These are phyloP conservation scores for Menura novaehollandiae DNA, from an alignment of 2,113 vertebrate genomes.

Conservation along the genomic window DNA sequence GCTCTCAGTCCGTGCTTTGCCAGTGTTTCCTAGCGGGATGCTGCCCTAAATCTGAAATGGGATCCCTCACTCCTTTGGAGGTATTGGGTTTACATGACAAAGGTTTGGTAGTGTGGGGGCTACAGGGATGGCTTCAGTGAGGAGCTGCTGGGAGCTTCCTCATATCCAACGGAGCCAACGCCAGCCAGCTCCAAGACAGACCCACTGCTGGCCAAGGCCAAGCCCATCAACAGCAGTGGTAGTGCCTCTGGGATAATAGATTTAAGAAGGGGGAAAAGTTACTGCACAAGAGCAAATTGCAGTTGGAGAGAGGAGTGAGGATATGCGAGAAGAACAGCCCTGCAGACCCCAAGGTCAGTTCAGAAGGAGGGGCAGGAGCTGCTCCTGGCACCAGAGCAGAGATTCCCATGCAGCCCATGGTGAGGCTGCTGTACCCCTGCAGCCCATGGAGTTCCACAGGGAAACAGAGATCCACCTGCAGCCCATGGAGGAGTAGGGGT, in stretches of 20 bases:
- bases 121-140: background rate
- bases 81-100: background rate
- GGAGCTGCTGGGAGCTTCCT: background rate
- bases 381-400: rapidly evolving
- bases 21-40: background rate
- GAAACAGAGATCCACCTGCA: background rate
- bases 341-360: background rate
- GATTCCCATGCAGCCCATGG: background rate
- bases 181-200: background rate
- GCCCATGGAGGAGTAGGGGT: background rate
- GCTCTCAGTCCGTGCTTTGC: background rate
- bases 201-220: background rate
- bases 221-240: background rate
- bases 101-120: background rate
- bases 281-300: background rate
- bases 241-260: background rate
- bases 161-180: background rate
- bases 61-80: background rate
- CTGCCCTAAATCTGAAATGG: background rate
- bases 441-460: background rate
- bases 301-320: background rate
- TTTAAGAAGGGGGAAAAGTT: background rate
- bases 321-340: background rate
- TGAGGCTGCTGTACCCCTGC: background rate
- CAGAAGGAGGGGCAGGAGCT: background rate